phyloP scores from a whole-genome alignment of 2,888 invertebrate genomes.

The Tupiocoris notatus region DNA sequence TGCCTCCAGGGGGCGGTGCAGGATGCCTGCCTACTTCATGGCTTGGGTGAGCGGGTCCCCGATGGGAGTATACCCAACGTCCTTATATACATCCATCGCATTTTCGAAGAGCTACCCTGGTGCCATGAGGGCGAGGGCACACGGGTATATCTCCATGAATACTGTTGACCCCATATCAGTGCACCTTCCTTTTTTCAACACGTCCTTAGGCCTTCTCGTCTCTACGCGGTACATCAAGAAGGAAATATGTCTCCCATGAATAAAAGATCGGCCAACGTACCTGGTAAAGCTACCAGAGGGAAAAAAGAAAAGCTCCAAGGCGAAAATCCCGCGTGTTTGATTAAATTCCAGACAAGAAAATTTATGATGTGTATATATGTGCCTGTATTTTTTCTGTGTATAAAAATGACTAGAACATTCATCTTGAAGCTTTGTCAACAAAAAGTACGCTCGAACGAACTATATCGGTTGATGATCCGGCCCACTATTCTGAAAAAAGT shows the following conservation, averaged over 20 bases:
- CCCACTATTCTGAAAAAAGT: too few species aligned
- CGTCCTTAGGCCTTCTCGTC: conserved; percentile 22
- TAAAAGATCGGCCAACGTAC: conserved; percentile 28
- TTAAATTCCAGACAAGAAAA: conserved; percentile 39
- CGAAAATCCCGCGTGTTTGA: conserved; percentile 38
- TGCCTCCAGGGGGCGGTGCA: too few species aligned
- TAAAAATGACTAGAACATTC: too few species aligned
- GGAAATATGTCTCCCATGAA: conserved; percentile 40
- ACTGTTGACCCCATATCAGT: conserved; percentile 37
- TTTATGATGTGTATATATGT: conserved; percentile 30
- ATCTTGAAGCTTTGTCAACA: too few species aligned
- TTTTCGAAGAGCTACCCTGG: not conserved
- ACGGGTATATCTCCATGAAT: conserved; percentile 33
- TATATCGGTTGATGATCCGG: too few species aligned
- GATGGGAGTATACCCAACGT: not conserved
- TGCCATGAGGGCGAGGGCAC: too few species aligned
- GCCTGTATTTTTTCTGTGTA: not conserved
- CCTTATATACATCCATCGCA: not conserved
- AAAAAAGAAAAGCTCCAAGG: not conserved
- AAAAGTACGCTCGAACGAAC: too few species aligned
- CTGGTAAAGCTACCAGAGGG: not conserved
- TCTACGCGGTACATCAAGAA: conserved; percentile 1
- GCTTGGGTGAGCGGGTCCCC: not conserved
- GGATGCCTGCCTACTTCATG: too few species aligned
- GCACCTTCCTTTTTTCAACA: conserved; percentile 32